Evolutionary conservation across 2,888 invertebrate species (phyloP).

Genomic region (Halictus ligatus): DNA sequence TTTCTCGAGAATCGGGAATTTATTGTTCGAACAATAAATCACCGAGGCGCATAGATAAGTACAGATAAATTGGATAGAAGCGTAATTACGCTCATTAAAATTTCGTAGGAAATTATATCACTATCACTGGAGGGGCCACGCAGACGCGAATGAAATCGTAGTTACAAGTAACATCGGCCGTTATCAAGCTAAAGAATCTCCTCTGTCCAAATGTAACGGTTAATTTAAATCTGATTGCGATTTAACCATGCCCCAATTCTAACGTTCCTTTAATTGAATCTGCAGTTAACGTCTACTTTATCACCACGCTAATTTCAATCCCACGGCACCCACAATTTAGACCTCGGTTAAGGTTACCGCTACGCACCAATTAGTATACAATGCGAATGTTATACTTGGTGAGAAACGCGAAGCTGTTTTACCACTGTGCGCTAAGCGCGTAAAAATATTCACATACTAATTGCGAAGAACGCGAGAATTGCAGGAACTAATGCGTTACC

Average conservation of each 20-base stretch:
- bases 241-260: conserved; percentile 51
- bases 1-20: background rate
- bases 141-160: conserved; percentile 7
- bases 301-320: conserved; percentile 46
- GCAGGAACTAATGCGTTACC: conserved; percentile 17
- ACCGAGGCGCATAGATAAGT: background rate
- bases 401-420: conserved; percentile 11
- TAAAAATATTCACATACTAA: conserved; percentile 42
- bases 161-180: conserved; percentile 17
- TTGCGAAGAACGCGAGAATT: conserved; percentile 14
- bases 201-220: conserved; percentile 34
- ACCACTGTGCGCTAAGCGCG: conserved; percentile 39
- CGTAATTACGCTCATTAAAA: background rate
- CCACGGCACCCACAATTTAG: conserved; percentile 27
- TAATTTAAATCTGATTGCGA: conserved; percentile 54
- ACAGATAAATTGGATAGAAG: background rate
- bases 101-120: background rate
- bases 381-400: conserved; percentile 46
- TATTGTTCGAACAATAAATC: background rate
- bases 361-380: conserved; percentile 49
- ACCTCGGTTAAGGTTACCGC: conserved; percentile 37
- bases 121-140: background rate
- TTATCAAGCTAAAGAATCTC: conserved; percentile 25
- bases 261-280: conserved; percentile 60
- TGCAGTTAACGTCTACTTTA: conserved; percentile 48